phyloP scores from a whole-genome alignment of 2,113 vertebrate genomes.

The Gymnarchus niloticus region DNA sequence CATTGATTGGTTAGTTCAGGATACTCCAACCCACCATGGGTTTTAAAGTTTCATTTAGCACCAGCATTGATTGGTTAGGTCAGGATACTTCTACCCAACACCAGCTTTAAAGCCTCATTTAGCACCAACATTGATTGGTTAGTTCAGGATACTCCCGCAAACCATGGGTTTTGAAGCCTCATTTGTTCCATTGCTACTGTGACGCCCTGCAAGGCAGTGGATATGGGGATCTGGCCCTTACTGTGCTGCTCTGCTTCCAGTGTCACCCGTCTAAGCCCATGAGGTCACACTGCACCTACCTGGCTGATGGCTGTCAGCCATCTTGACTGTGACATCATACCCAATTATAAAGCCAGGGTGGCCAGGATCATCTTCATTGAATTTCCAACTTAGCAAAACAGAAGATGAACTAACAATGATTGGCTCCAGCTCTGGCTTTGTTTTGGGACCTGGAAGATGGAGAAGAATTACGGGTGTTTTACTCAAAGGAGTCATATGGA shows the following conservation, averaged over 20 bases:
- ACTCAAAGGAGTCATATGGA: background rate
- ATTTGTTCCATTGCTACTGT: background rate
- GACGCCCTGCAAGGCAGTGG: background rate
- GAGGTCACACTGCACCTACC: background rate
- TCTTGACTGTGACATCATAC: constrained; percentile 42
- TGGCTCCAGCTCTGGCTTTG: constrained; percentile 24
- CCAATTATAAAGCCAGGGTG: constrained; percentile 51
- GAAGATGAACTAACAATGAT: constrained; percentile 39
- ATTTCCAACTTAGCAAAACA: constrained; percentile 49
- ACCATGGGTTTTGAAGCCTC: too few species aligned
- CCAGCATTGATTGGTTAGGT: too few species aligned
- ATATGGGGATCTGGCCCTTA: background rate
- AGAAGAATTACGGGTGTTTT: background rate
- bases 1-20: too few species aligned
- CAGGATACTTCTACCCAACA: too few species aligned
- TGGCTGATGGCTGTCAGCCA: background rate
- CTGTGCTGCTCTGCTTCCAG: background rate
- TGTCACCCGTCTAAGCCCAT: background rate
- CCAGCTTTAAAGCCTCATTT: too few species aligned
- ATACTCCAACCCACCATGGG: too few species aligned
- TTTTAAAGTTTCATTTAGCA: too few species aligned
- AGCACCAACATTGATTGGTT: too few species aligned
- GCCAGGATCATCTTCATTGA: constrained; percentile 38
- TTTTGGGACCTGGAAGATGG: constrained; percentile 34
- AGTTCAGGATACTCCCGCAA: too few species aligned